Evolutionary conservation across 2,888 invertebrate genomes (phyloP).

Genomic region (Rhimphoctona megacephalus): DNA sequence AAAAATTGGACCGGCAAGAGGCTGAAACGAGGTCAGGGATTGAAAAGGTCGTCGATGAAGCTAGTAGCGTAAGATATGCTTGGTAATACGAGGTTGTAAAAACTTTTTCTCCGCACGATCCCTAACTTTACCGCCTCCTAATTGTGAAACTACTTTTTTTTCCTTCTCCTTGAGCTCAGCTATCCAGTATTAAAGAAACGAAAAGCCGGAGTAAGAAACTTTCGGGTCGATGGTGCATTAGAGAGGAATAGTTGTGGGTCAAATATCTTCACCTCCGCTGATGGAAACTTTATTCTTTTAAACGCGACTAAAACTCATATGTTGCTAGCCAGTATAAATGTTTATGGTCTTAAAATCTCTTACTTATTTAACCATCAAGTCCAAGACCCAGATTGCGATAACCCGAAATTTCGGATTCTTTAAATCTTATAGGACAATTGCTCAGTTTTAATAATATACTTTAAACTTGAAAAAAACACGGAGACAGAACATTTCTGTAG

Average conservation of each 20-base stretch:
- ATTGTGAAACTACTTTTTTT: conserved; percentile 53
- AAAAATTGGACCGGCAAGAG: conserved; percentile 13
- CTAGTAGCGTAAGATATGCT: conserved; percentile 52
- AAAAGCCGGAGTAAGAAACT: conserved; percentile 44
- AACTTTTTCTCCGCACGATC: conserved; percentile 42
- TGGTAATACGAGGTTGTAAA: conserved; percentile 48
- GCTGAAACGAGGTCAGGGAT: conserved; percentile 12
- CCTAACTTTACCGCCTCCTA: conserved; percentile 35
- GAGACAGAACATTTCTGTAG: neutral
- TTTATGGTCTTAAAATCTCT: neutral
- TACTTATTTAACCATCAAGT: neutral
- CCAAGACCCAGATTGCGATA: too few relatives aligned
- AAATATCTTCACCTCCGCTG: conserved; percentile 52
- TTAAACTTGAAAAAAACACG: neutral
- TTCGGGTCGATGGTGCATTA: conserved; percentile 41
- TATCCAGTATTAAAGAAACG: conserved; percentile 37
- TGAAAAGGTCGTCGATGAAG: conserved; percentile 43
- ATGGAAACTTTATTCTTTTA: conserved; percentile 47
- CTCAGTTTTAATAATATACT: neutral
- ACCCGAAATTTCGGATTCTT: too few relatives aligned
- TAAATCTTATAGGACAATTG: too few relatives aligned
- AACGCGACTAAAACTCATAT: neutral
- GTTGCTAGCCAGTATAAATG: neutral
- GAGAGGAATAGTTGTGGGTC: conserved; percentile 23
- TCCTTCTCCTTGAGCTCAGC: conserved; percentile 1